Conservation (phyloP, 2,888 invertebrate species). For the Orthonychiurus folsomi region DNA sequence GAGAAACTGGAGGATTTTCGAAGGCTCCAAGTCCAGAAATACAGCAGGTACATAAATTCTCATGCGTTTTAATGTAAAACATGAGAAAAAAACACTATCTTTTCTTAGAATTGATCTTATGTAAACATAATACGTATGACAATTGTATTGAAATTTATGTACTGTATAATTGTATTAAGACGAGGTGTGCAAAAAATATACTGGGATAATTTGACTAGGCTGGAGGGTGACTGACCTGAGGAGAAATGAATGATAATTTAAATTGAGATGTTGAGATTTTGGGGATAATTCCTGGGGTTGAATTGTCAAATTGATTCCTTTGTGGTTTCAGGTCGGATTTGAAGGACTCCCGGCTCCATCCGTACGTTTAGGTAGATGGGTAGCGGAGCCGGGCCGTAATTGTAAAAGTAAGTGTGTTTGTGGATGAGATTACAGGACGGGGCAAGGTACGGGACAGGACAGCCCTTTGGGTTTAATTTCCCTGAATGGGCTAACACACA, state of each 20-base stretch:
- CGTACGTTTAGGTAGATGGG: not conserved
- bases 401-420: not conserved
- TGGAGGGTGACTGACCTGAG: too few species aligned
- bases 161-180: too few species aligned
- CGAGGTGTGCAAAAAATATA: not conserved
- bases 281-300: not conserved
- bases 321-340: not conserved
- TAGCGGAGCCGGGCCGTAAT: not conserved
- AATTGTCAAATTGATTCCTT: not conserved
- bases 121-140: too few species aligned
- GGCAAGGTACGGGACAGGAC: not conserved
- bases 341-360: not conserved
- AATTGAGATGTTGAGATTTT: not conserved
- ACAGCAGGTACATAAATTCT: too few species aligned
- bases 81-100: not conserved
- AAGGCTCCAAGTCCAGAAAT: too few species aligned
- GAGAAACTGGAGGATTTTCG: too few species aligned
- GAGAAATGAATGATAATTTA: not conserved
- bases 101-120: too few species aligned
- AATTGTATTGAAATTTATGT: too few species aligned
- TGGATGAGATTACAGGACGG: not conserved
- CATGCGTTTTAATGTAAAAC: conserved; percentile 2
- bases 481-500: not conserved
- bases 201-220: not conserved
- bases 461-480: not conserved